Evolutionary conservation across 1,140 invertebrate genomes (phyloP), one percentile per base, ranked within the genome.

Genomic region (Drosophila santomea): DNA sequence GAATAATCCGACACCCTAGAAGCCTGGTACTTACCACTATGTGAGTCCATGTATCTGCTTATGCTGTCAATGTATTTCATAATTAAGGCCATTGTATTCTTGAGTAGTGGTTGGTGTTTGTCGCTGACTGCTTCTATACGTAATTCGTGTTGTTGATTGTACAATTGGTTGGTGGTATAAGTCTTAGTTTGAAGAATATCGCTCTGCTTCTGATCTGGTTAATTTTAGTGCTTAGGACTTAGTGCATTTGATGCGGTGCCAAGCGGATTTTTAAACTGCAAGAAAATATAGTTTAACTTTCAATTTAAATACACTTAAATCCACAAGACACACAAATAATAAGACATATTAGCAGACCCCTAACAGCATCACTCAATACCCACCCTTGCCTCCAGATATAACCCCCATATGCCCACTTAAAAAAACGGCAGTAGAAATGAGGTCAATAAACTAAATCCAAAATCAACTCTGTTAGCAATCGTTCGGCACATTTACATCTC

Each of bases 41-140:
- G 88, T 93, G 94, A 94, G 90, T 95, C 93, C 92, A 95, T 92
- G 79, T 94, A 94, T 91, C 94, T 94, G 92, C 94, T 94, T 93
- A 94, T 93, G 92, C 92, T 94, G 85, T 95, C 94, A 90, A 95
- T 93, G 80, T 94, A 95, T 77, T 94, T 93, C 93, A 95, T 94
- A 93, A 95, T 93, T 92, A 95, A 93, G 91, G 94, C 94, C 94
- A 95, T 95, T 89, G 85, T 89, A 80, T 89, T 89, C 72, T 80
- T 89, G 68, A 83, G 82, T 85, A 78, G 56, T 69, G 60, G 67
- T 86, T 38, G 23, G n/a, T 78, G 67, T 58, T 61, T 64, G 64
- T 51, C 52, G 50, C 60, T 60, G 48, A 51, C 67, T 62, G 41
- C 74, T 67, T 47, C 38, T 14, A 28, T 66, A 32, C 64, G 36